These are phyloP conservation scores for Cheracebus regulus DNA, from an alignment of 2,797 vertebrate genomes.

Conservation along the genomic window DNA sequence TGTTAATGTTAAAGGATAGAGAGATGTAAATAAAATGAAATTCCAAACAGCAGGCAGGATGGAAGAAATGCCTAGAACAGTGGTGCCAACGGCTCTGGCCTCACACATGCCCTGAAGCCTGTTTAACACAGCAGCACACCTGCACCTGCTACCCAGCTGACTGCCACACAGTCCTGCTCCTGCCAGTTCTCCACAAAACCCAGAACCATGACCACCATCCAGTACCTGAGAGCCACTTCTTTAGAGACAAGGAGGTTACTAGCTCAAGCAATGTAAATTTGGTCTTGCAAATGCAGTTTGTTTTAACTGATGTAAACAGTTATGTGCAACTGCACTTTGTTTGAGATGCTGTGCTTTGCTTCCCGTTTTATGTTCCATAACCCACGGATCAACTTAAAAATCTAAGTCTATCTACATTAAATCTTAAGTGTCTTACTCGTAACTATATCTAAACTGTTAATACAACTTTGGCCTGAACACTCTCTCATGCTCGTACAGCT, in stretches of 20 bases:
- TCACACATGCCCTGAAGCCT: not conserved
- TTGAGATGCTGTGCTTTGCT: not conserved
- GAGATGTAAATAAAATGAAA: not conserved
- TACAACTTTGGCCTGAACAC: not conserved
- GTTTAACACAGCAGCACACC: too few species aligned
- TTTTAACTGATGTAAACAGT: not conserved
- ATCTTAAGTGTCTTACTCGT: not conserved
- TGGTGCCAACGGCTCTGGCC: fast-evolving
- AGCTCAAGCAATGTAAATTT: not conserved
- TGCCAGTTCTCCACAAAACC: not conserved
- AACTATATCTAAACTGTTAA: not conserved
- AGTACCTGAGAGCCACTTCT: not conserved
- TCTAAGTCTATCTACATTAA: too few species aligned
- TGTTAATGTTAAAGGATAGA: not conserved
- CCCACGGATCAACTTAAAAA: not conserved
- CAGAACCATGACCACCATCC: not conserved
- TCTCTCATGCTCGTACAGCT: fast-evolving
- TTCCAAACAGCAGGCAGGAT: not conserved
- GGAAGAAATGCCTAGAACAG: not conserved
- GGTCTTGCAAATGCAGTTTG: not conserved
- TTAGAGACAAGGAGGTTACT: not conserved
- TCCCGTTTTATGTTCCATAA: not conserved
- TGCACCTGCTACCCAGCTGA: not conserved
- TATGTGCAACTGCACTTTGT: fast-evolving
- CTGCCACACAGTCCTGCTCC: fast-evolving